Conservation (phyloP, 2,113 vertebrate genomes). For the Isurus oxyrinchus region DNA sequence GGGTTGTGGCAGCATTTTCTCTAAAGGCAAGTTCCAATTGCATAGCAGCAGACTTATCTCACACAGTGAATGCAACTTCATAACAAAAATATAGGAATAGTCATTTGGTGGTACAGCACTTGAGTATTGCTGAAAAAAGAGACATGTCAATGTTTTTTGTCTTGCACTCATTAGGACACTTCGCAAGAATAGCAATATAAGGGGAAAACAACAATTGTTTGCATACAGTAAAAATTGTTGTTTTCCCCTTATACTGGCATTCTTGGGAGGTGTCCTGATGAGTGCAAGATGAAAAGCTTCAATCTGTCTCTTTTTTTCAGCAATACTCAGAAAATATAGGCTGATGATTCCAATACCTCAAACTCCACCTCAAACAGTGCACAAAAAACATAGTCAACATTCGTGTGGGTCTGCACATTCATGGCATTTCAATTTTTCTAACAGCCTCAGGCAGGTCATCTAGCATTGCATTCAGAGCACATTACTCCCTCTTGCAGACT, state of each 20-base stretch:
- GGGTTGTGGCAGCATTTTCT: not conserved
- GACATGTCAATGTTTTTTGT: too few species aligned
- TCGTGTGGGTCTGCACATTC: not conserved
- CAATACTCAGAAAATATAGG: not conserved
- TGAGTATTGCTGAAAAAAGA: too few species aligned
- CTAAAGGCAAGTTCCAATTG: not conserved
- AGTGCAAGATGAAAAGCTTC: too few species aligned
- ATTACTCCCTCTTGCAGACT: not conserved
- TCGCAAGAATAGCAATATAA: too few species aligned
- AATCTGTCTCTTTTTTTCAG: too few species aligned
- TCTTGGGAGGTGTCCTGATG: too few species aligned
- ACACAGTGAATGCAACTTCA: too few species aligned
- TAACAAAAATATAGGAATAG: not conserved
- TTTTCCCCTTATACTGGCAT: too few species aligned
- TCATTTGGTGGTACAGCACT: too few species aligned
- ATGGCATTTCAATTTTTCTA: not conserved
- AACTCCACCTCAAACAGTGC: not conserved
- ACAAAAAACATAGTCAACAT: not conserved
- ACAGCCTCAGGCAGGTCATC: not conserved
- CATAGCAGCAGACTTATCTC: not conserved
- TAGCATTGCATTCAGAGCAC: not conserved
- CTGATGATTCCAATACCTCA: not conserved
- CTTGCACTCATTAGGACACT: too few species aligned
- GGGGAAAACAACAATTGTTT: too few species aligned
- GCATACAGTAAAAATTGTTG: too few species aligned